phyloP scores from a whole-genome alignment of 1,140 invertebrate genomes.

The Leucophenga varia region DNA sequence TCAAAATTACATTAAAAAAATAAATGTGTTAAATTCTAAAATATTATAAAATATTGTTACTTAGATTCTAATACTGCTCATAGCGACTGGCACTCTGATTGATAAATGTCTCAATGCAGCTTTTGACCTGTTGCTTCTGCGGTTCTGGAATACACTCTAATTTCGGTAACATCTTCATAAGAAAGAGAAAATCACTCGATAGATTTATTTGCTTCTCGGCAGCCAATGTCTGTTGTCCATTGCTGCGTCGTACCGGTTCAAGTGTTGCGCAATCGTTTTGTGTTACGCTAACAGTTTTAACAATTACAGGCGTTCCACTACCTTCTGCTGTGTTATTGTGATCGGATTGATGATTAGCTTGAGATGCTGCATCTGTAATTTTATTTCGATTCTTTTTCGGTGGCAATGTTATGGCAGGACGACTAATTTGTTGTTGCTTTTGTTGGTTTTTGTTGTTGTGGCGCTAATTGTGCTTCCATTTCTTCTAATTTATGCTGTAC shows the following conservation, averaged over 20 bases:
- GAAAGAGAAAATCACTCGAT: constrained; percentile 47
- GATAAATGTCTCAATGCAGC: constrained; percentile 47
- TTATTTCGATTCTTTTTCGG: constrained; percentile 52
- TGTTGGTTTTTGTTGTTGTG: background rate
- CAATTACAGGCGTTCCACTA: constrained; percentile 17
- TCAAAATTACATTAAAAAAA: constrained; percentile 18
- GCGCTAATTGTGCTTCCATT: too few relatives aligned
- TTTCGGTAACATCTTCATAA: constrained; percentile 50
- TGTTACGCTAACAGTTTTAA: background rate
- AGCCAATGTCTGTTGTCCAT: constrained; percentile 8
- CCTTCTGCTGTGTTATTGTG: constrained; percentile 7
- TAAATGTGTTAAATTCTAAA: too few relatives aligned
- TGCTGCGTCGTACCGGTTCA: constrained; percentile 6
- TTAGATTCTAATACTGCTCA: too few relatives aligned
- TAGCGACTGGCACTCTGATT: constrained; percentile 45
- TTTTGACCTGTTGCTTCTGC: constrained; percentile 47
- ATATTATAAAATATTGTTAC: too few relatives aligned
- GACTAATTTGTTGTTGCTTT: too few relatives aligned
- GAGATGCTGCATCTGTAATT: background rate
- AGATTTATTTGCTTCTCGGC: constrained; percentile 47
- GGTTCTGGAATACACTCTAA: constrained; percentile 47
- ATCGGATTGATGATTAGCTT: background rate
- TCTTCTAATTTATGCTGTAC: too few relatives aligned
- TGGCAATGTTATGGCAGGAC: constrained; percentile 46
- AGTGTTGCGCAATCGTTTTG: background rate